phyloP scores from a whole-genome alignment of 1,140 invertebrate species.

The Limonius californicus region DNA sequence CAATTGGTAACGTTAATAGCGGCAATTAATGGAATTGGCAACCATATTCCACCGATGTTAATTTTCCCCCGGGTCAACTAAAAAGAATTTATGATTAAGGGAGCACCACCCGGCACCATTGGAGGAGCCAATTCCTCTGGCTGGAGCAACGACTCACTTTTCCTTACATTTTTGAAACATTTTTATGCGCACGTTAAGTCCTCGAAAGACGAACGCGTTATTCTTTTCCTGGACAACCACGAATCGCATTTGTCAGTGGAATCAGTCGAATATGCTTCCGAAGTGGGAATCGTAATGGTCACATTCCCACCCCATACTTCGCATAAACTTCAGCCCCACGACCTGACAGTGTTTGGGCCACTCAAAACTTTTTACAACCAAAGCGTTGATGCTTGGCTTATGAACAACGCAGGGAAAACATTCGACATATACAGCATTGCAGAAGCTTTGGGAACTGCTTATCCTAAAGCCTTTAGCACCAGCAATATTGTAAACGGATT shows the following conservation, averaged over 20 bases:
- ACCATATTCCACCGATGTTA: too few relatives aligned
- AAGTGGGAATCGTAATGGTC: constrained; percentile 1
- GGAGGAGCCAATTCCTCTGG: too few relatives aligned
- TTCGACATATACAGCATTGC: neutral
- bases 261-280: neutral
- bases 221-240: too few relatives aligned
- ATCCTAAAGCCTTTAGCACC: neutral
- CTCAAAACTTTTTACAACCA: constrained; percentile 11
- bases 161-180: too few relatives aligned
- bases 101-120: too few relatives aligned
- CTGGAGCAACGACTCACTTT: too few relatives aligned
- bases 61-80: too few relatives aligned
- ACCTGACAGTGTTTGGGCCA: constrained; percentile 6
- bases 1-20: too few relatives aligned
- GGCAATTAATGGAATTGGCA: too few relatives aligned
- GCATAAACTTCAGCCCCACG: neutral
- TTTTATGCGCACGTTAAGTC: too few relatives aligned
- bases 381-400: neutral
- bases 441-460: neutral
- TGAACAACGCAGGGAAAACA: neutral
- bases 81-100: too few relatives aligned
- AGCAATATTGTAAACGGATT: constrained; percentile 5
- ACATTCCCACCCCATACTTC: constrained; percentile 12
- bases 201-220: too few relatives aligned
- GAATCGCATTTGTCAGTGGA: neutral